phyloP scores from a whole-genome alignment of 1,140 invertebrate species.

The Neodiprion fabricii region DNA sequence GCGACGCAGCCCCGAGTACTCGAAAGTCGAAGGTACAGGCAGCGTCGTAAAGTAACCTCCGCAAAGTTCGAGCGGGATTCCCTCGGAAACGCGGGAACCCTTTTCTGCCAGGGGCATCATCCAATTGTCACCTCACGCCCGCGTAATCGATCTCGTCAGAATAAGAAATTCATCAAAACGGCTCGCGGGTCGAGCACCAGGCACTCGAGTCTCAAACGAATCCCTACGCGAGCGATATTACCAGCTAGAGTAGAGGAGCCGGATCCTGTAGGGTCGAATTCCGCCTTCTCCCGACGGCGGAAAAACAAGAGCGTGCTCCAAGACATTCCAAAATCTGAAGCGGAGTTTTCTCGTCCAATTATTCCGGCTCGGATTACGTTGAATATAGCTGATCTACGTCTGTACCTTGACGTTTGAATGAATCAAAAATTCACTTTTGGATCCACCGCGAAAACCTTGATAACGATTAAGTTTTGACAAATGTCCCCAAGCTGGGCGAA shows the following conservation, averaged over 20 bases:
- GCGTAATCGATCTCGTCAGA: not conserved
- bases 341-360: no score
- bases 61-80: not conserved
- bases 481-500: no score
- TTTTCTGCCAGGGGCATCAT: not conserved
- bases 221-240: not conserved
- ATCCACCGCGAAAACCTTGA: no score
- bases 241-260: not conserved
- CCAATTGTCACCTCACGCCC: constrained; percentile 6
- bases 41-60: not conserved
- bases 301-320: not conserved
- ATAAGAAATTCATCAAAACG: constrained; percentile 7
- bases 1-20: not conserved
- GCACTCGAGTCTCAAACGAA: not conserved
- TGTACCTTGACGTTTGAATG: no score
- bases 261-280: not conserved
- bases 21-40: not conserved
- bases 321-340: not conserved
- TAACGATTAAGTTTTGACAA: no score
- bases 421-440: no score
- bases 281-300: not conserved
- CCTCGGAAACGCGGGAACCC: not conserved
- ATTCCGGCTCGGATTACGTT: no score
- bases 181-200: not conserved
- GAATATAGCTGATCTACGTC: no score